These are phyloP conservation scores for Orthonyx spaldingii DNA, from an alignment of 2,113 vertebrate species.

Conservation along the genomic window DNA sequence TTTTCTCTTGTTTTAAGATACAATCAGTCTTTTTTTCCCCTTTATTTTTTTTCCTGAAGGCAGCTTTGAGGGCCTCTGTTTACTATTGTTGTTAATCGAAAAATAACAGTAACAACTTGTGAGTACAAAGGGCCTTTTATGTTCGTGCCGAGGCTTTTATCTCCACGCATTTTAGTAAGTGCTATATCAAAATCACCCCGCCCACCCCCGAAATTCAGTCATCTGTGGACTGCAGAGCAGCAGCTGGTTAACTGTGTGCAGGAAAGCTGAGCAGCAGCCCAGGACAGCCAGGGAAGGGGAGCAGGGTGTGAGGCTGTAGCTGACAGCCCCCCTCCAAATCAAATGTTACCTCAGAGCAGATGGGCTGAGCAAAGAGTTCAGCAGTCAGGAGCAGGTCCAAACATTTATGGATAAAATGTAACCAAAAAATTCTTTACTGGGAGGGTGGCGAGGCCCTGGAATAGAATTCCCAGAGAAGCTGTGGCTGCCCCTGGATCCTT, in stretches of 20 bases:
- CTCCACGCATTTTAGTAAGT: neutral
- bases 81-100: slow-evolving; percentile 34
- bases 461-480: rapidly evolving
- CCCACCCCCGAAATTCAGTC: neutral
- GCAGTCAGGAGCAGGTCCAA: neutral
- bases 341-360: neutral
- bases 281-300: neutral
- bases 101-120: neutral
- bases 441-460: neutral
- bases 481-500: neutral
- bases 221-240: neutral
- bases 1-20: neutral
- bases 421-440: neutral
- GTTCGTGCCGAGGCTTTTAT: slow-evolving; percentile 39
- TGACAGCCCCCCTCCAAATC: neutral
- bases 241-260: slow-evolving; percentile 1
- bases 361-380: neutral
- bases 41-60: neutral
- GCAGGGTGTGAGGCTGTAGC: neutral
- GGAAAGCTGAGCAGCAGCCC: slow-evolving; percentile 14
- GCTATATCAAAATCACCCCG: neutral
- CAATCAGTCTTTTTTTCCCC: neutral
- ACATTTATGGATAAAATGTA: neutral
- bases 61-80: neutral
- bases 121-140: slow-evolving; percentile 34